Base-by-base conservation (phyloP, 2,888 invertebrate species). In the Uropetala carovei region DNA sequence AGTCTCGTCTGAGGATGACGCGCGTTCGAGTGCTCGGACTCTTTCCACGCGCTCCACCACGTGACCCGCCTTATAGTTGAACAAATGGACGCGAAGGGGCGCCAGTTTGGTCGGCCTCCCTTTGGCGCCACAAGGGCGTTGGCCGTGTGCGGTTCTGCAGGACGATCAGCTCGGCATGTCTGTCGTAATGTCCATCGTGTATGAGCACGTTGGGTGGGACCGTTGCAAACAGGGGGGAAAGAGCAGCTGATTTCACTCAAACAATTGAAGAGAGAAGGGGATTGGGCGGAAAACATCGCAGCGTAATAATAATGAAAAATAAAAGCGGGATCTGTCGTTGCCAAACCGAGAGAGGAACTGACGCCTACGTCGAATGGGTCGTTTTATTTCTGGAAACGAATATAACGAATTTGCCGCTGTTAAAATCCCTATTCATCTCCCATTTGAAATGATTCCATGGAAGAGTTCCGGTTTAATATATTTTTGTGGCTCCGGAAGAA, bases 111-210 rank as follows among this genome's bases (percentile, higher is more conserved):
- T 22, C 27, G 58, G 5, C 18, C 10, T 85, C 22, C 14, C 57
- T n/a, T 57, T 59, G 85, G 85, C 85, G 85, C 59, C 85, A 58
- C 30, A 56, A n/a, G 57, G 83, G 85, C 86, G 60, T 60, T 86
- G 27, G 57, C 59, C 86, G 0, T 18, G 59, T 8, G 59, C 16
- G 43, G 43, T 9, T 27, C 18, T 75, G 22, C 13, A 27, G 75
- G 75, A 11, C 75, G 10, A 43, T 27, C 75, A 11, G 64, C 14
- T n/a, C 64, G 7, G 18, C 64, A 64, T 64, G 64, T 64, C 64
- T n/a, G 64, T 64, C 64, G 64, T 11, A 68, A 68, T 68, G 68
- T n/a, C 68, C 68, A 22, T 43, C 43, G 43, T 43, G 43, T 43
- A 3, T 43, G n/a, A 22, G n/a, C 68, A 68, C 68, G n/a, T 75